These are phyloP conservation scores for Crotalus helleri DNA, from an alignment of 2,113 vertebrate species.

Conservation along the genomic window DNA sequence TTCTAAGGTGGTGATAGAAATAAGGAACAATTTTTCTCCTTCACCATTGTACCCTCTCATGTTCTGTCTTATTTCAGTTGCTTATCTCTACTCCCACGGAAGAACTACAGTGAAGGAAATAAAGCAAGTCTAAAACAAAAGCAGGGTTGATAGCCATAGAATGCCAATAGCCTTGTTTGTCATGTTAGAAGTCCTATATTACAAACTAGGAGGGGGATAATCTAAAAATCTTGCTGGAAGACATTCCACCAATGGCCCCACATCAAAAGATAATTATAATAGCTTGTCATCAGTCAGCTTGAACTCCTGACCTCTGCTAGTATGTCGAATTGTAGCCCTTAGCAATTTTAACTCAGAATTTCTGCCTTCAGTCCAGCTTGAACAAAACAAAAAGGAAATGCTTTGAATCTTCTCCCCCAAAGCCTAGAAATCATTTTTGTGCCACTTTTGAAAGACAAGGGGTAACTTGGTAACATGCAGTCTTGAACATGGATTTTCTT, in stretches of 20 bases:
- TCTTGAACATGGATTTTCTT: background rate
- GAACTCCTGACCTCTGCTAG: background rate
- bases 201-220: background rate
- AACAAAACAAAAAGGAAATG: background rate
- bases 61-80: background rate
- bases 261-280: background rate
- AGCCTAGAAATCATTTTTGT: background rate
- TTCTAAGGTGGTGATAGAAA: background rate
- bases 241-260: background rate
- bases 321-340: background rate
- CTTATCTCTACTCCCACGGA: background rate
- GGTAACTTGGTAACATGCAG: background rate
- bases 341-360: background rate
- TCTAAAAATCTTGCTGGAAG: background rate
- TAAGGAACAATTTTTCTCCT: background rate
- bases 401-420: background rate
- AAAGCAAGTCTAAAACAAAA: background rate
- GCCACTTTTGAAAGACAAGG: background rate
- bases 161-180: background rate
- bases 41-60: background rate
- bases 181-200: background rate
- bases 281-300: background rate
- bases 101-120: background rate
- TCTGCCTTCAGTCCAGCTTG: background rate
- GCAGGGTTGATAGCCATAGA: background rate